Percentiles rank a stretch among this genome's conserved stretches.
phyloP scores from a whole-genome alignment of 2,888 invertebrate species.

The Boloria selene region DNA sequence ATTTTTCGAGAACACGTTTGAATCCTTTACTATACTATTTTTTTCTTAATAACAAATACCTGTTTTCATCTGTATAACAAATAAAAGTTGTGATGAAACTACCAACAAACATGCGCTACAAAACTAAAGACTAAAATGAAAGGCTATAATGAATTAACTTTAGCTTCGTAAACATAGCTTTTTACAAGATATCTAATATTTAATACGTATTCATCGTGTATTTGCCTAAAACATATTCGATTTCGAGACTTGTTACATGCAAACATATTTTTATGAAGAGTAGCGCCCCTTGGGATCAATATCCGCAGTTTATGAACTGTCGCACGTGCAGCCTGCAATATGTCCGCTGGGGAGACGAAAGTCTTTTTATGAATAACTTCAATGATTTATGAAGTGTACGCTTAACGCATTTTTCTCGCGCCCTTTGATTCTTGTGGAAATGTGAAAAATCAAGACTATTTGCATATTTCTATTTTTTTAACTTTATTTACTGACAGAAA shows the following conservation, averaged over 20 bases:
- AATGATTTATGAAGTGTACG: conserved; percentile 75
- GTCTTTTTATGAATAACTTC: conserved; percentile 79
- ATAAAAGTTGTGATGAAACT: too few species aligned
- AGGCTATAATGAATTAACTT: too few species aligned
- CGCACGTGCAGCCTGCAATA: conserved; percentile 78
- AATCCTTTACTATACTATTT: too few species aligned
- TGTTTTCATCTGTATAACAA: too few species aligned
- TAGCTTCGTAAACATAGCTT: not conserved
- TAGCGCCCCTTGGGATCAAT: conserved; percentile 68
- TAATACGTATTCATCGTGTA: conserved; percentile 10
- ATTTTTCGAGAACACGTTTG: too few species aligned
- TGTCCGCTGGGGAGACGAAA: conserved; percentile 65
- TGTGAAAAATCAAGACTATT: conserved; percentile 28
- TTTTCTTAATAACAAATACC: too few species aligned
- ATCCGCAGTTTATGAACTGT: conserved; percentile 77
- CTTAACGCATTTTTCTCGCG: conserved; percentile 49
- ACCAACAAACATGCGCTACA: too few species aligned
- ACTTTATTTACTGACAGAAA: not conserved
- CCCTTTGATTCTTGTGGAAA: conserved; percentile 47
- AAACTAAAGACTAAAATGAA: too few species aligned
- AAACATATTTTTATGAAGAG: conserved; percentile 70
- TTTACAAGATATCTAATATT: conserved; percentile 8
- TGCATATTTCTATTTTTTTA: not conserved
- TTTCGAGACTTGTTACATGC: conserved; percentile 42
- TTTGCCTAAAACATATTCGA: conserved; percentile 33